Evolutionary conservation across 2,113 vertebrate genomes (phyloP), one percentile per base, ranked within the genome.

Genomic region (Meriones unguiculatus): DNA sequence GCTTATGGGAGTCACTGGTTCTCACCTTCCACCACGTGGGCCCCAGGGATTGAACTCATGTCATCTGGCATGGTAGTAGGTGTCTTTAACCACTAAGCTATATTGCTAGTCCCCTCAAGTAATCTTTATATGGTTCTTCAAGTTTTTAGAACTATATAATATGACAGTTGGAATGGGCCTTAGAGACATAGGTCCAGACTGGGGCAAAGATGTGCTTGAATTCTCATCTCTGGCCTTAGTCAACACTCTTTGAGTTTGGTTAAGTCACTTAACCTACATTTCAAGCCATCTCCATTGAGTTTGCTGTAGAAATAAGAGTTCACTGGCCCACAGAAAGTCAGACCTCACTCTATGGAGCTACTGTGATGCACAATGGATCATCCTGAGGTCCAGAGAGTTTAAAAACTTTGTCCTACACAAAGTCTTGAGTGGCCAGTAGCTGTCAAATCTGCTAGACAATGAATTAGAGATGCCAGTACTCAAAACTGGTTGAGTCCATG

Each of bases 391-490:
- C 32, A 94, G 70, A 96, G 72, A 85, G 25, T 72, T 20, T 62
- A 94, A 69, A 25, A 69, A 28, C 72, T 32, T 94, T 95, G 25
- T 72, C 24, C n/a, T 65, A 73, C 87, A 54, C 50, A 90, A 89
- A 35, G 69, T 54, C 77, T 91, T 64, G 15, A 17, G 25, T 76
- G n/a, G 65, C 28, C 7, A 50, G 50, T 22, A 90, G 38, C 15
- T 67, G 64, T 32, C 41, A 59, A 1, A 17, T 11, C 50, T 54
- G 13, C 15, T 30, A 93, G 35, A 20, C 2, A 11, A 35, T n/a
- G 80, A 75, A 64, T 12, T 1, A 7, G 78, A 92, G 77, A n/a
- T 1, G 24, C 64, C 4, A 59, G n/a, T 24, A 18, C 3, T 73
- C 8, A 0, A 30, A n/a, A 59, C 6, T 17, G 62, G 30, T 85